Percentiles rank a stretch among this genome's conserved stretches.
These are phyloP conservation scores for Chloroclystis v-ata DNA, from an alignment of 2,888 invertebrate genomes.

Conservation along the genomic window DNA sequence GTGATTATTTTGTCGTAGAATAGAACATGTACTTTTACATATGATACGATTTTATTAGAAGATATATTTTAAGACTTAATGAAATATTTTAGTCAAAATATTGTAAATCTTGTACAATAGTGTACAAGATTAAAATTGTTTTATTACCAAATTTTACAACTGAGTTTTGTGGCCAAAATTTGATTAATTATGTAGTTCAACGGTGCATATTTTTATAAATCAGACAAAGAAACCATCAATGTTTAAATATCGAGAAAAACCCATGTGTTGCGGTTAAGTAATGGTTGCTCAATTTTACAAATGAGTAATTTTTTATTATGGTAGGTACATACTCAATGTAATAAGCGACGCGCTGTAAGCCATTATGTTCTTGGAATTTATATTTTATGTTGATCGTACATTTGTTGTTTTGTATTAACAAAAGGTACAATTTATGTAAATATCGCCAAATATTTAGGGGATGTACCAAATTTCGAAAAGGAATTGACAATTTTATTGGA, in stretches of 20 bases:
- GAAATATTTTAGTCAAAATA: slow-evolving; percentile 30
- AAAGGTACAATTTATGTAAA: slow-evolving; percentile 23
- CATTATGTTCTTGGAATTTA: slow-evolving; percentile 24
- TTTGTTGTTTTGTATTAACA: background rate
- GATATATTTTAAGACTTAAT: slow-evolving; percentile 48
- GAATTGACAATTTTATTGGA: slow-evolving; percentile 49
- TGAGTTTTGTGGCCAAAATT: slow-evolving; percentile 12
- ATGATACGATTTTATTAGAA: slow-evolving; percentile 66
- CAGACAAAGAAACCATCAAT: slow-evolving; percentile 30
- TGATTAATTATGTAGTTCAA: slow-evolving; percentile 13
- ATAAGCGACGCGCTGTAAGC: background rate
- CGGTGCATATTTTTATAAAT: slow-evolving; percentile 21
- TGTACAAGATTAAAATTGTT: slow-evolving; percentile 17
- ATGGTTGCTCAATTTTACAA: slow-evolving; percentile 72
- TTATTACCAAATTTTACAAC: slow-evolving; percentile 8
- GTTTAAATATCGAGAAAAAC: slow-evolving; percentile 65
- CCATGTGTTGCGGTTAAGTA: slow-evolving; percentile 51
- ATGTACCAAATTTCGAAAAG: slow-evolving; percentile 49
- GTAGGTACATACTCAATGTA: background rate
- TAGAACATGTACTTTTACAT: slow-evolving; percentile 71
- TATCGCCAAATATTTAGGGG: slow-evolving; percentile 18
- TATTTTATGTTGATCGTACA: slow-evolving; percentile 8
- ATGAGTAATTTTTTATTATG: slow-evolving; percentile 35
- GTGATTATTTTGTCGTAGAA: slow-evolving; percentile 68
- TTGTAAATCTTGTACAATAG: slow-evolving; percentile 31